phyloP scores from a whole-genome alignment of 2,113 vertebrate genomes.

The Lycaon pictus region DNA sequence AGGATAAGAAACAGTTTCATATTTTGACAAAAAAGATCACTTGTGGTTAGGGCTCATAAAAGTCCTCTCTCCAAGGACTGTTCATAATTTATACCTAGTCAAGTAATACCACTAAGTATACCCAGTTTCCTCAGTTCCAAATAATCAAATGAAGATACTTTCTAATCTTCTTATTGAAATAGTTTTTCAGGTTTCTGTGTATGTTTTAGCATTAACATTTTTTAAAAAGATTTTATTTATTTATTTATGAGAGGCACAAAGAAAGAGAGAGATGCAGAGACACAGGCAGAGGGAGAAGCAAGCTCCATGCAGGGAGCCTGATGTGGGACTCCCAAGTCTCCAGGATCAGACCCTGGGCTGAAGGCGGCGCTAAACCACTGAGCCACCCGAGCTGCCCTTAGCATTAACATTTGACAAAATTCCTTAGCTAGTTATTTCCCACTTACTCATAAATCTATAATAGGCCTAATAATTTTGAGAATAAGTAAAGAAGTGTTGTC shows the following conservation, averaged over 20 bases:
- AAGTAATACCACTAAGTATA: not conserved
- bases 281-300: too few relatives aligned
- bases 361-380: too few relatives aligned
- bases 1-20: conserved; percentile 17
- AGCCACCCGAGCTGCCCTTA: too few relatives aligned
- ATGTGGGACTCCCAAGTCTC: too few relatives aligned
- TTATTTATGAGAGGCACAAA: too few relatives aligned
- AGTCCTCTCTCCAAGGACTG: not conserved
- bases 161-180: not conserved
- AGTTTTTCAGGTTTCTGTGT: conserved; percentile 37
- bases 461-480: not conserved
- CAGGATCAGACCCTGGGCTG: too few relatives aligned
- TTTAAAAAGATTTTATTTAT: too few relatives aligned
- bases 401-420: not conserved
- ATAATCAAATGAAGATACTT: conserved; percentile 42
- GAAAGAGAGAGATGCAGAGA: too few relatives aligned
- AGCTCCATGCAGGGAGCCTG: too few relatives aligned
- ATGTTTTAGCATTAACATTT: not conserved
- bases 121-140: not conserved
- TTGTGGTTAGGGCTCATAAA: conserved; percentile 20
- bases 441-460: conserved; percentile 22
- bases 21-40: conserved; percentile 54
- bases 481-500: not conserved
- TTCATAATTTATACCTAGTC: conserved; percentile 32
- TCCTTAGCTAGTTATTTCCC: conserved; percentile 37